Conservation (phyloP, 2,797 vertebrate genomes). For the Cephalopachus bancanus region DNA sequence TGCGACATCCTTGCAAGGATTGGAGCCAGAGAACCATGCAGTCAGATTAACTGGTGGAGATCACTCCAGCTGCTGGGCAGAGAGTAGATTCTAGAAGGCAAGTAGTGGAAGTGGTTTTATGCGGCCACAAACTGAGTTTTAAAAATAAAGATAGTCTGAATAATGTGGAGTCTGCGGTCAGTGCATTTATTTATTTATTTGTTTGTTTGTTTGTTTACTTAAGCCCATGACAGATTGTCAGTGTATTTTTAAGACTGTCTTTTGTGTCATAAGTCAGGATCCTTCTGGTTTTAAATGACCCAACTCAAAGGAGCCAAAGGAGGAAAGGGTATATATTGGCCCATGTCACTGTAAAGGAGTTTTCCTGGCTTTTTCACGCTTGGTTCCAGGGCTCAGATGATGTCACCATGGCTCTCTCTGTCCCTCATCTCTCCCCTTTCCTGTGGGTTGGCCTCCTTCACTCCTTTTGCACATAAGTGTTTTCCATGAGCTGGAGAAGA, state of each 20-base stretch:
- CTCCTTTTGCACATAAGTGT: slow-evolving; percentile 6
- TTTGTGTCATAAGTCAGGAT: not conserved
- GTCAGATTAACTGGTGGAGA: not conserved
- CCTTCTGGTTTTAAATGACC: slow-evolving; percentile 28
- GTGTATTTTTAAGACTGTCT: not conserved
- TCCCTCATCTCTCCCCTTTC: not conserved
- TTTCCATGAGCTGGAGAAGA: slow-evolving; percentile 28
- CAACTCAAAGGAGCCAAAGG: not conserved
- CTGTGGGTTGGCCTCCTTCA: slow-evolving; percentile 8
- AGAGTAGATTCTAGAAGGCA: slow-evolving; percentile 16
- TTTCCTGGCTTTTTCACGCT: slow-evolving; percentile 8
- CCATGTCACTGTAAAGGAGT: not conserved
- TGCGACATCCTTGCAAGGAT: not conserved
- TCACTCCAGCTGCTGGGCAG: not conserved
- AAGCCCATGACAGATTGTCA: not conserved
- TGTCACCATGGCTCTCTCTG: not conserved
- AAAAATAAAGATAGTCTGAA: slow-evolving; percentile 31
- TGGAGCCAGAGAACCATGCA: not conserved
- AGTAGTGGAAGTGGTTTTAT: slow-evolving; percentile 56
- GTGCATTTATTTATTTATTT: not conserved
- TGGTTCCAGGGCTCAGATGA: not conserved
- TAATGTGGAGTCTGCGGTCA: not conserved
- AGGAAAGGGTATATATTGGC: not conserved
- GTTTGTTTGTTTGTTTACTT: too few species aligned
- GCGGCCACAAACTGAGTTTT: not conserved